Conservation (phyloP, 1,140 invertebrate genomes). For the Camponotus floridanus region DNA sequence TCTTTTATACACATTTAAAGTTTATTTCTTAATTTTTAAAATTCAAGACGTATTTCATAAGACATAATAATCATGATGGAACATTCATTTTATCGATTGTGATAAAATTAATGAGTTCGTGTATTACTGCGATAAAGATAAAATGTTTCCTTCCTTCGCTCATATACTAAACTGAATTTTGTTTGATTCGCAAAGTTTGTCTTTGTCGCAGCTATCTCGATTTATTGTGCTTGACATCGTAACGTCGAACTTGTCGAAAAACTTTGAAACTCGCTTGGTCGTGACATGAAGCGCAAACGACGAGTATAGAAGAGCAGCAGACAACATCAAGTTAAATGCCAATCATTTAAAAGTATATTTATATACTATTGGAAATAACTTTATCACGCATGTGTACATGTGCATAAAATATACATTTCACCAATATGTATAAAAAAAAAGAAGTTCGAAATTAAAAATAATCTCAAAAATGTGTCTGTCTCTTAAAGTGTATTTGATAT, state of each 20-base stretch:
- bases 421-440: not conserved
- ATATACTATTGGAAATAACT: slow-evolving; percentile 10
- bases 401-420: slow-evolving; percentile 2
- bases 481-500: not conserved
- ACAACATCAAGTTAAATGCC: slow-evolving; percentile 33
- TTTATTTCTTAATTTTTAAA: not conserved
- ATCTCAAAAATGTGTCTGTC: not conserved
- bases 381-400: not conserved
- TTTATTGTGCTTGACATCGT: slow-evolving; percentile 39
- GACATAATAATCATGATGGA: not conserved
- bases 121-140: not conserved
- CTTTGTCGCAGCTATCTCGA: slow-evolving; percentile 45
- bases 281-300: slow-evolving; percentile 45
- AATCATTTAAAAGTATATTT: slow-evolving; percentile 37
- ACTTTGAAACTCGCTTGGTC: slow-evolving; percentile 46
- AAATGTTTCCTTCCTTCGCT: not conserved
- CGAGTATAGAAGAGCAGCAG: not conserved
- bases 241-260: slow-evolving; percentile 59
- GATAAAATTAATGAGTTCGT: not conserved
- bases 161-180: slow-evolving; percentile 30
- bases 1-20: not conserved
- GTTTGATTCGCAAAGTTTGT: slow-evolving; percentile 3
- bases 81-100: slow-evolving; percentile 11
- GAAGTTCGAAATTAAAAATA: not conserved
- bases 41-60: not conserved